Conservation (phyloP, 2,888 invertebrate species). For the Crematogaster levior region DNA sequence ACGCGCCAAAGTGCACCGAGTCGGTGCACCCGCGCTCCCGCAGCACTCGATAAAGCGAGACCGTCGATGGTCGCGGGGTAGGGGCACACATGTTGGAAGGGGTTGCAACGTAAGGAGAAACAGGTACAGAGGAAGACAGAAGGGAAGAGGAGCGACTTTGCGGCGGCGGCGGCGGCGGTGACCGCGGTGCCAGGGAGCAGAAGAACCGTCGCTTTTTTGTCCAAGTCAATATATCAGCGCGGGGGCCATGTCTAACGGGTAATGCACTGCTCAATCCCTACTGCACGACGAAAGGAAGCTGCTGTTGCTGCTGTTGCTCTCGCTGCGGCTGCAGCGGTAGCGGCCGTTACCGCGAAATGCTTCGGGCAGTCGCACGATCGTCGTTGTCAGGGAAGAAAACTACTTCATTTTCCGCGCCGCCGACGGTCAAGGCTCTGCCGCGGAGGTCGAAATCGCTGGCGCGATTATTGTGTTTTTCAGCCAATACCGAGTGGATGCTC, state of each 20-base stretch:
- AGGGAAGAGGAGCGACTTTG: slow-evolving; percentile 55
- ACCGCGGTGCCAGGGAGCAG: slow-evolving; percentile 75
- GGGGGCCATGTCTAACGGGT: slow-evolving; percentile 84
- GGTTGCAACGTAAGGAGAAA: slow-evolving; percentile 47
- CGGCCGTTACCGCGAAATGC: slow-evolving; percentile 58
- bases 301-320: slow-evolving; percentile 46
- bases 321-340: slow-evolving; percentile 37
- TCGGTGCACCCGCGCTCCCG: slow-evolving; percentile 47
- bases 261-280: slow-evolving; percentile 81
- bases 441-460: slow-evolving; percentile 47
- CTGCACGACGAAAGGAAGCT: slow-evolving; percentile 72
- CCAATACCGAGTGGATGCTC: slow-evolving; percentile 35
- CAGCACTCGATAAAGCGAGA: slow-evolving; percentile 59
- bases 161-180: slow-evolving; percentile 37
- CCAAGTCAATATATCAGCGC: slow-evolving; percentile 84
- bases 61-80: slow-evolving; percentile 30
- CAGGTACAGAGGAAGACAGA: slow-evolving; percentile 44
- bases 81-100: slow-evolving; percentile 35
- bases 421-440: slow-evolving; percentile 35
- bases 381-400: slow-evolving; percentile 74
- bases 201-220: slow-evolving; percentile 83
- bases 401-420: slow-evolving; percentile 74
- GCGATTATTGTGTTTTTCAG: slow-evolving; percentile 46
- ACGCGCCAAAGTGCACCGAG: slow-evolving; percentile 33
- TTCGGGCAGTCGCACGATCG: slow-evolving; percentile 68